Evolutionary conservation across 2,113 vertebrate species (phyloP).

Genomic region (Rhinolophus ferrumequinum): DNA sequence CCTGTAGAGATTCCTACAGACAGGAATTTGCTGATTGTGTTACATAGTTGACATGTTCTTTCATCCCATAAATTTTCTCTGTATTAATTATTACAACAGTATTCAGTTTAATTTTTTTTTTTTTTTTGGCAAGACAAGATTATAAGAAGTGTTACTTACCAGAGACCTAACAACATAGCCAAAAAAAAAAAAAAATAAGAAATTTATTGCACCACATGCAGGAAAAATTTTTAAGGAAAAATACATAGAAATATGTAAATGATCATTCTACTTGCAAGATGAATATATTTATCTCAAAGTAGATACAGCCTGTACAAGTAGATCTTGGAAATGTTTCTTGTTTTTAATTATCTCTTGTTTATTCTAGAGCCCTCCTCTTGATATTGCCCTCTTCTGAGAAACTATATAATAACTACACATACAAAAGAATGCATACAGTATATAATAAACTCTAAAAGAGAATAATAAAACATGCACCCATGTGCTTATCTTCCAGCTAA

Average conservation of each 20-base stretch:
- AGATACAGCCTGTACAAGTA: not conserved
- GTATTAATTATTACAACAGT: not conserved
- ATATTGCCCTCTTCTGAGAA: not conserved
- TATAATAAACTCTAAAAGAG: not conserved
- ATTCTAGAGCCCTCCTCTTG: not conserved
- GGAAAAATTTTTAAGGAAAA: not conserved
- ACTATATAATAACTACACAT: not conserved
- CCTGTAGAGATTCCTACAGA: not conserved
- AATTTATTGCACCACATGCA: not conserved
- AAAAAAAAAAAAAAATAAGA: not conserved
- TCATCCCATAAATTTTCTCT: not conserved
- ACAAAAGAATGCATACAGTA: not conserved
- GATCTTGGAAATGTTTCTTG: not conserved
- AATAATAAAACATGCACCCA: not conserved
- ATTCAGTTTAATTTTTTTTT: not conserved
- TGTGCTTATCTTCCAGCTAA: not conserved
- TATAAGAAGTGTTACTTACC: not conserved
- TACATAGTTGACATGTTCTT: not conserved
- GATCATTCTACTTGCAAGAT: not conserved
- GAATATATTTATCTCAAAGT: not conserved
- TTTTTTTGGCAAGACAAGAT: not conserved
- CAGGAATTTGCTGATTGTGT: not conserved
- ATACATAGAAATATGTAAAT: not conserved
- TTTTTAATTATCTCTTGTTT: not conserved
- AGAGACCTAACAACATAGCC: not conserved